Evolutionary conservation across 2,797 vertebrate species (phyloP).

Genomic region (Eulemur mongoz): DNA sequence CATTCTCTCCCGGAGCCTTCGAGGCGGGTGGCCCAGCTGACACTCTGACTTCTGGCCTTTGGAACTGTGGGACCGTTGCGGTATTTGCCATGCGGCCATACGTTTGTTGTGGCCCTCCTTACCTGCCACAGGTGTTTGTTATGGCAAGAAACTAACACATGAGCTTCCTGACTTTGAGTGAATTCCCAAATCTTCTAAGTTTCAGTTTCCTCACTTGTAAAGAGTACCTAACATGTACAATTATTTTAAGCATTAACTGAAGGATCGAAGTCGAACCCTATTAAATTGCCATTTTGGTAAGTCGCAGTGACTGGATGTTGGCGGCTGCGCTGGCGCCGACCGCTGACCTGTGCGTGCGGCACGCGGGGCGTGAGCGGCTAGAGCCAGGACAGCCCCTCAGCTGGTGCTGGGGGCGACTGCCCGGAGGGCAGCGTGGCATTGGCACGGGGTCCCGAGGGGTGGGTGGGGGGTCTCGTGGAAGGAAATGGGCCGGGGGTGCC

Average conservation of each 20-base stretch:
- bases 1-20: not conserved
- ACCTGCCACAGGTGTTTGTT: too few relatives aligned
- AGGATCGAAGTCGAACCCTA: not conserved
- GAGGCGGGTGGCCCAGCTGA: rapidly evolving
- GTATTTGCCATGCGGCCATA: too few relatives aligned
- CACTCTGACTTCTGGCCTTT: not conserved
- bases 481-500: not conserved
- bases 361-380: rapidly evolving
- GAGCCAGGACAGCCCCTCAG: not conserved
- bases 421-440: not conserved
- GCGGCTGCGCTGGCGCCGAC: too few relatives aligned
- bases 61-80: too few relatives aligned
- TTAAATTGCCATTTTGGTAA: not conserved
- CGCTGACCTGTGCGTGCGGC: not conserved
- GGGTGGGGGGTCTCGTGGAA: not conserved
- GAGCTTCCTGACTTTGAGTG: not conserved
- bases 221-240: too few relatives aligned
- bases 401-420: not conserved
- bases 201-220: not conserved
- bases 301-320: not conserved
- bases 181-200: too few relatives aligned
- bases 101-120: too few relatives aligned
- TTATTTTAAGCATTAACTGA: not conserved
- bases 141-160: rapidly evolving
- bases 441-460: not conserved